Base-by-base conservation (phyloP, 53 echinoderm and acorn worm genomes). In the Antedon mediterranea region DNA sequence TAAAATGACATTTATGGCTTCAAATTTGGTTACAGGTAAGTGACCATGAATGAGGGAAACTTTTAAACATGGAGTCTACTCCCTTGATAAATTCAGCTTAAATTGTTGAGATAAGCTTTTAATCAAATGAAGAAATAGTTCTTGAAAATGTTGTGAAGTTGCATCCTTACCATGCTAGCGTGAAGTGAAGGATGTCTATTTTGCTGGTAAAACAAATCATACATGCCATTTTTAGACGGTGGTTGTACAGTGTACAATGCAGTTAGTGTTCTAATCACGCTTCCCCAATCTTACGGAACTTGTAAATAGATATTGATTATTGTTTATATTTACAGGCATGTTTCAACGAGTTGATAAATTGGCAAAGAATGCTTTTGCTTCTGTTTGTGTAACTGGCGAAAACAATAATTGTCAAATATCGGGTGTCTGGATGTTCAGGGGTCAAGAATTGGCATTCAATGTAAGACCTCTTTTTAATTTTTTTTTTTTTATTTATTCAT, bases 391-490 rank as follows among this genome's bases (percentile, higher is more conserved):
- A 77, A 82, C 87, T 85, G 97, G 92, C 8, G 77, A 82, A 70
- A 77, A 88, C 80, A 73, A 86, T 2, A 77, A 86, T 11, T 88
- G 42, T 80, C 27, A 43, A 5, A 83, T 97, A 28, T 34, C 71
- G 29, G 97, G 97, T 31, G 43, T 97, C 37, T 97, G 92, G 86
- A 78, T 97, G 77, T 88, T 85, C 89, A 92, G 81, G 57, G 97
- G 97, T 23, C 81, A 83, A 28, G 78, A 82, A 18, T 90, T 97
- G 28, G 85, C 87, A 44, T 97, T 97, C 77, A 84, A 89, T 18
- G 97, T 90, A 80, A 81, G 82, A 81, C n/a, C n/a, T 72, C 28
- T 8, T 43, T 23, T 77, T 43, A 14, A 11, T 32, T 28, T 28
- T 5, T 32, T 30, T 72, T 72, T 31, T 74, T 31, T 18, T 37